Evolutionary conservation across 2,113 vertebrate genomes (phyloP), one percentile per base, ranked within the genome.

Genomic region (Forbesichthys papilliferus): DNA sequence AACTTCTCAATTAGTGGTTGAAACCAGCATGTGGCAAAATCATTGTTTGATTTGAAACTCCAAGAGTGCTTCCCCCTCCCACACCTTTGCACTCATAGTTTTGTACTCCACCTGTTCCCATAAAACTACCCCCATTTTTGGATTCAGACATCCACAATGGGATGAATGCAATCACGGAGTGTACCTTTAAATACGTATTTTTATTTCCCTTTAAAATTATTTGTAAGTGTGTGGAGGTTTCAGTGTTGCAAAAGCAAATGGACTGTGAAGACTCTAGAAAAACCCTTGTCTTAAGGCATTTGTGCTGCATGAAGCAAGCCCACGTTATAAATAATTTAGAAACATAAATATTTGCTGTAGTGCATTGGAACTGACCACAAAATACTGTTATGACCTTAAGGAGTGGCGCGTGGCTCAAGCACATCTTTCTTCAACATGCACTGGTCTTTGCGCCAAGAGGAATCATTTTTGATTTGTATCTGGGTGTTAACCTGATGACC

Each of bases 321-420:
- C 9, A 9, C 0, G 0, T 62, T 36, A 68, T 74, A 49, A 68
- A 80, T 76, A 54, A 78, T 86, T 79, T 16, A 79, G 57, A 74
- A 62, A 73, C n/a, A 67, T 74, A n/a, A 58, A 73, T 81, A 71
- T 11, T 61, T 49, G 57, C 49, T 64, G 11, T 20, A 71, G n/a
- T 47, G 58, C 58, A 42, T 42, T 27, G 64, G 69, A 54, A 52
- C 47, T 49, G 36, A 27, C 5, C 42, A 52, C 34, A 54, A 65
- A 74, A 5, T 48, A 46, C 70, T 75, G 48, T 13, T 16, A 47
- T 78, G 60, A 77, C 76, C 74, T 58, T 69, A 63, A 14, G 64
- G 68, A 64, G 53, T 49, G 48, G 48, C 53, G 64, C 13, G 46
- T 0, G 1, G 55, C 9, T 16, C 36, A 14, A 70, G 49, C 61